Evolutionary conservation across 2,888 invertebrate genomes (phyloP).

Genomic region (Phytoseiulus persimilis): DNA sequence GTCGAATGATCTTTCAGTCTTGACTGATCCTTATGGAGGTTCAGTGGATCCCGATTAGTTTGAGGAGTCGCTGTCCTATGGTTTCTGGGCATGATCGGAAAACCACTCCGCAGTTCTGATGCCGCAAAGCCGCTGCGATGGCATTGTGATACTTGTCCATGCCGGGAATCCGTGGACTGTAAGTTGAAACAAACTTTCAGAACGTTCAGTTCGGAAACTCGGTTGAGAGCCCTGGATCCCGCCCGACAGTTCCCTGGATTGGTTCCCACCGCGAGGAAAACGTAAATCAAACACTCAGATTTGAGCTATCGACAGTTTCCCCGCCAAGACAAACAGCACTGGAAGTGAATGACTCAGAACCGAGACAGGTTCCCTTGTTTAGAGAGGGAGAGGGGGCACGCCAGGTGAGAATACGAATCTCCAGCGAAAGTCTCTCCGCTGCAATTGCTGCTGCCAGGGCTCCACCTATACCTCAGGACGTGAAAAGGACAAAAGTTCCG

Average conservation of each 20-base stretch:
- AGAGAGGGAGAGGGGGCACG: not conserved
- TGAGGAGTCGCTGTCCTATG: constrained; percentile 18
- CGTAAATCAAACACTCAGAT: no score
- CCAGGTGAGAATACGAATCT: not conserved
- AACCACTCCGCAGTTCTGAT: constrained; percentile 21
- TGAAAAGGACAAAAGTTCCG: not conserved
- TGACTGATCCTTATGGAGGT: not conserved
- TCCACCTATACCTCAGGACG: not conserved
- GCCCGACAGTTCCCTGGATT: no score
- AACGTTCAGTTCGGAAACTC: not conserved
- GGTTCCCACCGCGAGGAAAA: no score
- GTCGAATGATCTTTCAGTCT: not conserved
- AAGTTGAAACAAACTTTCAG: not conserved
- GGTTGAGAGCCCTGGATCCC: no score
- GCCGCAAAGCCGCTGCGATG: not conserved
- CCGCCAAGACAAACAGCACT: no score
- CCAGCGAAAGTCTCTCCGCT: not conserved
- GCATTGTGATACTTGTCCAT: constrained; percentile 27
- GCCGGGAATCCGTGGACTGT: constrained; percentile 10
- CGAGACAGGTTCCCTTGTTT: not conserved
- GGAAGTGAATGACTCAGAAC: no score
- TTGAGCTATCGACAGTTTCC: no score
- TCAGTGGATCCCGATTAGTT: constrained; percentile 12
- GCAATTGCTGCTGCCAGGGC: not conserved
- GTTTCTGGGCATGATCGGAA: constrained; percentile 12